Percentiles rank a stretch among this genome's conserved stretches.
phyloP scores from a whole-genome alignment of 1,140 invertebrate genomes.

The Trichonephila clavata region DNA sequence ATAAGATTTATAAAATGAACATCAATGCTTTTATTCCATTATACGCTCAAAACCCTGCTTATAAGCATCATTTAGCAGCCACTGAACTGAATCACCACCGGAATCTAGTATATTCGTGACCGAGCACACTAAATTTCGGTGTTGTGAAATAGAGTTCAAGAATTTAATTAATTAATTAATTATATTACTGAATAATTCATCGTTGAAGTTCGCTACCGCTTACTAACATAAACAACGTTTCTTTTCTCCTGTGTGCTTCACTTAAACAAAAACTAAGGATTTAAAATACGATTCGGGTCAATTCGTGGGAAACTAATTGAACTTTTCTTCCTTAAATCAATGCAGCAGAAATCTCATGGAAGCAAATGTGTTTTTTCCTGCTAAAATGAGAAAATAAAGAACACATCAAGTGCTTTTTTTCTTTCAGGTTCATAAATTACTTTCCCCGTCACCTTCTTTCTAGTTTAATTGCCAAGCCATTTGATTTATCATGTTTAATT shows the following conservation, averaged over 20 bases:
- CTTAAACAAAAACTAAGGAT: neutral
- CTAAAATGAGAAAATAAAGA: neutral
- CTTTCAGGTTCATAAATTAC: neutral
- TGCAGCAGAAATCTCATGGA: neutral
- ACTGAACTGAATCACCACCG: too few relatives aligned
- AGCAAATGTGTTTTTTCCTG: neutral
- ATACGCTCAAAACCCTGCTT: too few relatives aligned
- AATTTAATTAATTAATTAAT: neutral
- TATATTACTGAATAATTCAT: neutral
- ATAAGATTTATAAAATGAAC: too few relatives aligned
- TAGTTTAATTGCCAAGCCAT: neutral
- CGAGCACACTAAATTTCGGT: neutral
- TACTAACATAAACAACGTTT: neutral
- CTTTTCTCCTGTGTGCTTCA: neutral
- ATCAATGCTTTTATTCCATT: too few relatives aligned
- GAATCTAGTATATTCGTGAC: neutral
- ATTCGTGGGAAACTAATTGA: neutral
- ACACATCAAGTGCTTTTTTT: neutral
- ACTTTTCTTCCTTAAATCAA: neutral
- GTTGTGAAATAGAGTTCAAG: neutral
- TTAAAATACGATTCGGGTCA: neutral
- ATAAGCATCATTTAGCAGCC: too few relatives aligned
- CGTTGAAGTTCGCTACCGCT: neutral
- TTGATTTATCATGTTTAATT: neutral
- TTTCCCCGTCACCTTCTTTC: neutral